Percentiles rank a stretch among this genome's conserved stretches.
Conservation (phyloP, 2,888 invertebrate genomes). For the Megaustenia siamemsis region DNA sequence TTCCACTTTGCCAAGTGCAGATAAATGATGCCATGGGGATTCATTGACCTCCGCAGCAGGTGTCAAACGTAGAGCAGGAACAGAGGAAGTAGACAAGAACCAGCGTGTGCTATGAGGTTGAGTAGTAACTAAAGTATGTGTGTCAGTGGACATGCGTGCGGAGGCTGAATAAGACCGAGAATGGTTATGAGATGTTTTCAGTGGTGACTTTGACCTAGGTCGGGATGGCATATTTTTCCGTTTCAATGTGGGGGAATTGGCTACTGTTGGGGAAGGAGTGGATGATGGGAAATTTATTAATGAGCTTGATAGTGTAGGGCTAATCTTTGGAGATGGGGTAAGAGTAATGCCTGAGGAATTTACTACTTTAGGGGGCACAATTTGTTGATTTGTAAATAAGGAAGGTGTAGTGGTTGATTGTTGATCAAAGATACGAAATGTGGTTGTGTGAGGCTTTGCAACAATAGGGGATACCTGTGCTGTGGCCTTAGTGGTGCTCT, state of each 20-base stretch:
- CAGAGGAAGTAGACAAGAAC: constrained; percentile 19
- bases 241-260: constrained; percentile 12
- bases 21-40: constrained; percentile 70
- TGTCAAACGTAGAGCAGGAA: constrained; percentile 24
- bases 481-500: background rate
- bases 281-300: background rate
- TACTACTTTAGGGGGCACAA: background rate
- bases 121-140: background rate
- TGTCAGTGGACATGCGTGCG: background rate
- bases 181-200: constrained; percentile 33
- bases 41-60: constrained; percentile 55
- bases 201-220: constrained; percentile 38
- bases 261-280: background rate
- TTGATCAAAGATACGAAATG: background rate
- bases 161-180: constrained; percentile 45
- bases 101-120: constrained; percentile 3
- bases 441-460: background rate
- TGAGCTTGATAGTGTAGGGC: background rate
- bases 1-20: constrained; percentile 67
- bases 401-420: background rate
- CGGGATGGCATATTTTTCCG: constrained; percentile 32
- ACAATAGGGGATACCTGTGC: constrained; percentile 17
- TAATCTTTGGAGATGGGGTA: background rate
- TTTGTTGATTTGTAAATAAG: background rate
- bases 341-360: background rate